phyloP scores from a whole-genome alignment of 2,113 vertebrate genomes.

The Ranitomeya variabilis region DNA sequence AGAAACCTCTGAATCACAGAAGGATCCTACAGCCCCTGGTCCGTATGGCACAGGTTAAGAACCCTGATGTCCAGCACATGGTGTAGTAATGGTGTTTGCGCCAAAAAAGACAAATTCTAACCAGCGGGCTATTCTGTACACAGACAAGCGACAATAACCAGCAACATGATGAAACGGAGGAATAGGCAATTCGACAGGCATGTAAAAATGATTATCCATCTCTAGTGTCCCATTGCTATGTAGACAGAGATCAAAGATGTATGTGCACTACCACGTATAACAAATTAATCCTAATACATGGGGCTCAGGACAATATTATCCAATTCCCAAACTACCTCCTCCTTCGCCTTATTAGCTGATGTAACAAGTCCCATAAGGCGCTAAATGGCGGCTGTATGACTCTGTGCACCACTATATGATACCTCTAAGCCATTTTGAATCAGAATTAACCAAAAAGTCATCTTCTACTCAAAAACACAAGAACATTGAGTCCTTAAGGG shows the following conservation, averaged over 20 bases:
- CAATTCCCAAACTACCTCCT: not conserved
- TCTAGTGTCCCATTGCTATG: slow-evolving; percentile 14
- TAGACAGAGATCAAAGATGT: not conserved
- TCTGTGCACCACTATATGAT: too few relatives aligned
- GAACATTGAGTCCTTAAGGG: too few relatives aligned
- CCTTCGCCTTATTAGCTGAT: not conserved
- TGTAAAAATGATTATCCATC: not conserved
- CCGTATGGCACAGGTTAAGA: not conserved
- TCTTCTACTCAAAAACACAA: too few relatives aligned
- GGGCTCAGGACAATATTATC: not conserved
- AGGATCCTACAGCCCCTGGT: not conserved
- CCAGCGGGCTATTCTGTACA: not conserved
- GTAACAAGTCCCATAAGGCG: not conserved
- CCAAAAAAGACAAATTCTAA: not conserved
- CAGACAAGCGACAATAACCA: not conserved
- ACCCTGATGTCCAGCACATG: not conserved
- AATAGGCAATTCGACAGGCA: not conserved
- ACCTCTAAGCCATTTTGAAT: not conserved
- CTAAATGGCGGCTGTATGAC: not conserved
- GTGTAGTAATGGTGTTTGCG: not conserved
- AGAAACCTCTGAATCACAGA: not conserved
- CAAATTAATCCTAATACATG: not conserved
- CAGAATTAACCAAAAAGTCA: too few relatives aligned
- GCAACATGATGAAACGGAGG: not conserved
- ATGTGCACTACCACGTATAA: not conserved